These are phyloP conservation scores for Copidosoma aretas DNA, from an alignment of 2,888 invertebrate species.

Conservation along the genomic window DNA sequence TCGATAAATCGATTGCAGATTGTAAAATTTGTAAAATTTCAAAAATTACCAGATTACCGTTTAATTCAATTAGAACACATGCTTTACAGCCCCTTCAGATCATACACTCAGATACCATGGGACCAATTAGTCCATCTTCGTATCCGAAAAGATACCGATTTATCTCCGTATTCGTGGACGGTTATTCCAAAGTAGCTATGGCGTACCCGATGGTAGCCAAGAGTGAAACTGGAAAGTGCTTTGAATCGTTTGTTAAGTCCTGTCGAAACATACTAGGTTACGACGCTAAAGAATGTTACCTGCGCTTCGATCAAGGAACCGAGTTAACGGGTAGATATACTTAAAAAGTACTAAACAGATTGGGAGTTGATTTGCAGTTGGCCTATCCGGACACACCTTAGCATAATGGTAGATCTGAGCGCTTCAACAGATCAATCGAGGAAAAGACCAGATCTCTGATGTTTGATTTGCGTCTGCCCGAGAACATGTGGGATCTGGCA, in stretches of 20 bases:
- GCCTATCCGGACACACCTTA: too few species aligned
- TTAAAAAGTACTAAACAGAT: too few species aligned
- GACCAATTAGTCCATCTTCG: conserved; percentile 5
- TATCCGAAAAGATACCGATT: conserved; percentile 31
- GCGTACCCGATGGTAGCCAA: not conserved
- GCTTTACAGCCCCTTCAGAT: conserved; percentile 39
- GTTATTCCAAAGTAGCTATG: not conserved
- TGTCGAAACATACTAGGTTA: not conserved
- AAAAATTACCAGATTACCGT: conserved; percentile 41
- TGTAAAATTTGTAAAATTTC: conserved; percentile 41
- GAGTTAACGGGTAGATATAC: too few species aligned
- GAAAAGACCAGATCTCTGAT: too few species aligned
- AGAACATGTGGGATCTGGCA: too few species aligned
- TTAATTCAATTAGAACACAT: conserved; percentile 29
- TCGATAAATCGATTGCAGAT: not conserved
- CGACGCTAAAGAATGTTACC: not conserved
- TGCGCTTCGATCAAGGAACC: too few species aligned
- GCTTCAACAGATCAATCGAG: too few species aligned
- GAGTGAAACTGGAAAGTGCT: not conserved
- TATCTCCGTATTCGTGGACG: conserved; percentile 37
- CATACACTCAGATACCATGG: conserved; percentile 42
- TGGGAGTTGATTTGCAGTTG: too few species aligned
- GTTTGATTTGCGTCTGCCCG: too few species aligned
- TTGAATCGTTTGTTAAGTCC: not conserved
- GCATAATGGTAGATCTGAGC: too few species aligned